Percentiles rank a stretch among this genome's conserved stretches.
Evolutionary conservation across 2,113 vertebrate species (phyloP).

Genomic region (Machaerirhynchus nigripectus): DNA sequence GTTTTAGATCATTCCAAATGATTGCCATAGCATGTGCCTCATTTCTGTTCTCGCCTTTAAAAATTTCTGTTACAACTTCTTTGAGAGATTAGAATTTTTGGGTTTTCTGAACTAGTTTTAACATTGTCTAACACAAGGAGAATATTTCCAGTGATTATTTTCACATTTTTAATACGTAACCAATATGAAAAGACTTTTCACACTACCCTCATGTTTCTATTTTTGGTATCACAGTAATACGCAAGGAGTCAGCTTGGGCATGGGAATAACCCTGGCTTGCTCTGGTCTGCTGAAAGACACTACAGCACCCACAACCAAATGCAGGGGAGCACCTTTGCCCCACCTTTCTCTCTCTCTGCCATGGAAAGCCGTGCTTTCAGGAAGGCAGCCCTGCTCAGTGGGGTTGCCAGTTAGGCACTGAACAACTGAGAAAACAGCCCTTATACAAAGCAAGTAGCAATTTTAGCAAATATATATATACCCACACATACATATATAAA

Average conservation of each 20-base stretch:
- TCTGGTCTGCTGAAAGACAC: background rate
- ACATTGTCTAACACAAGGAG: background rate
- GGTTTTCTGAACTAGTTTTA: background rate
- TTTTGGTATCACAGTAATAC: background rate
- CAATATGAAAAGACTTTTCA: background rate
- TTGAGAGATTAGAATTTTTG: background rate
- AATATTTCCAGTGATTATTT: background rate
- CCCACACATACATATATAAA: background rate
- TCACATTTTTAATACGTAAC: background rate
- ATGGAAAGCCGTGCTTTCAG: accelerated
- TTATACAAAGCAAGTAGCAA: background rate
- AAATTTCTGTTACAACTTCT: background rate
- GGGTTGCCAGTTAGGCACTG: background rate
- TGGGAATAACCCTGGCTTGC: background rate
- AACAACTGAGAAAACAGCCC: background rate
- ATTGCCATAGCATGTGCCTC: background rate
- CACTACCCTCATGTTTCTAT: background rate
- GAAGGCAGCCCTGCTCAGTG: background rate
- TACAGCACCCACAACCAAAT: accelerated
- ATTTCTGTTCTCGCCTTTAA: background rate
- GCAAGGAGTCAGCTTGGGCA: background rate
- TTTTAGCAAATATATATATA: background rate
- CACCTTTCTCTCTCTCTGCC: background rate
- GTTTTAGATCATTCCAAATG: background rate
- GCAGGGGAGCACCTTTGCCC: background rate